phyloP scores from a whole-genome alignment of 2,797 vertebrate genomes.

The Chrosomus eos region DNA sequence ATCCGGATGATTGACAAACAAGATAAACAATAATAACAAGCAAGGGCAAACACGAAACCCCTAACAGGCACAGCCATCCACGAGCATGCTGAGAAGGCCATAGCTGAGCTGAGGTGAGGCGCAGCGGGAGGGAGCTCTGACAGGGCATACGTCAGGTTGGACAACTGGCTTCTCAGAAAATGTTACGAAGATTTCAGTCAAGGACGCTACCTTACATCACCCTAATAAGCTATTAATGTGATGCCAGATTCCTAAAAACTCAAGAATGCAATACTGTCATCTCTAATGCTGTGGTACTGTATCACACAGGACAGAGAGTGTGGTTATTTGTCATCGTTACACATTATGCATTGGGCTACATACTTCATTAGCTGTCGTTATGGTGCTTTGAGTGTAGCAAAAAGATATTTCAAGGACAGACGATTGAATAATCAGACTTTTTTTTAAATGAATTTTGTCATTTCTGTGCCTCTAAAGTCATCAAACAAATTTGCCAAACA shows the following conservation, averaged over 20 bases:
- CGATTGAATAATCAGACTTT: not conserved
- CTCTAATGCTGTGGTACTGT: not conserved
- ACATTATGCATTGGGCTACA: not conserved
- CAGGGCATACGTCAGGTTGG: slow-evolving; percentile 2
- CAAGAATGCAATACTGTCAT: slow-evolving; percentile 24
- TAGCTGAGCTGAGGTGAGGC: slow-evolving; percentile 65
- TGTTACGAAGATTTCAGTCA: slow-evolving; percentile 27
- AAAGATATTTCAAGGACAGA: slow-evolving; percentile 8
- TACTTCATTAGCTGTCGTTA: not conserved
- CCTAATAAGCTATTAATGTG: slow-evolving; percentile 28
- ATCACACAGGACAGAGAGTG: slow-evolving; percentile 19
- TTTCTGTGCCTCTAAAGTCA: not conserved
- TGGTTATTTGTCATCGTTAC: slow-evolving; percentile 33
- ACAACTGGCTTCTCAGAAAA: slow-evolving; percentile 33
- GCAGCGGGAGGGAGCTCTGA: slow-evolving; percentile 58
- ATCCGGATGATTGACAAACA: slow-evolving; percentile 81
- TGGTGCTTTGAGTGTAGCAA: not conserved
- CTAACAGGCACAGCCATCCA: slow-evolving; percentile 55
- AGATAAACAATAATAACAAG: slow-evolving; percentile 85
- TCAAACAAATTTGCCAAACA: not conserved
- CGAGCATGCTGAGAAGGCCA: slow-evolving; percentile 69
- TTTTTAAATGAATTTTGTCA: not conserved
- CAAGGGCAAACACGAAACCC: slow-evolving; percentile 68
- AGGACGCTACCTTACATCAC: slow-evolving; percentile 42
- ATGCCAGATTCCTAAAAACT: slow-evolving; percentile 32